These are phyloP conservation scores for Drosophila monieri DNA, from an alignment of 2,888 invertebrate species.

Conservation along the genomic window DNA sequence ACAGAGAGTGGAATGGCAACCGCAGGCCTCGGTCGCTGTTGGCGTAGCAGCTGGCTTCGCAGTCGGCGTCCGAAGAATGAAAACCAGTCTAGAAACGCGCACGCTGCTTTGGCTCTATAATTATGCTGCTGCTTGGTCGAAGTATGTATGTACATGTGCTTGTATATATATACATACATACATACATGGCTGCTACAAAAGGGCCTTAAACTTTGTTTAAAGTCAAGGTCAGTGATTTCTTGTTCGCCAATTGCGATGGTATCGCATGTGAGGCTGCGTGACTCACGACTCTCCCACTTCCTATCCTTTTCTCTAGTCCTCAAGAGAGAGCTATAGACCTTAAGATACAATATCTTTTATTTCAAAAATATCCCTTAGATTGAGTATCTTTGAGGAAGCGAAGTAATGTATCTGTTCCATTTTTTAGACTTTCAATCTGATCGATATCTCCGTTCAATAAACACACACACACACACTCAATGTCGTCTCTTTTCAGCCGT, in stretches of 20 bases:
- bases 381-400: conserved; percentile 47
- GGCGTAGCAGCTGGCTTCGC: conserved; percentile 4
- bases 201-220: conserved; percentile 82
- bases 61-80: conserved; percentile 44
- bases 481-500: conserved; percentile 13
- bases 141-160: conserved; percentile 12
- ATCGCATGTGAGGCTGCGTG: conserved; percentile 32
- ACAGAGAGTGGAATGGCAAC: conserved; percentile 36
- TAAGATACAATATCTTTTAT: not conserved
- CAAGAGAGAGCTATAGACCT: not conserved
- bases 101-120: conserved; percentile 50
- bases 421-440: conserved; percentile 49
- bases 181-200: conserved; percentile 61
- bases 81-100: conserved; percentile 73
- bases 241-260: conserved; percentile 72
- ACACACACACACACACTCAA: not conserved
- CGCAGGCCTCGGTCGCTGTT: conserved; percentile 7
- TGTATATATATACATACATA: conserved; percentile 16
- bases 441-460: conserved; percentile 51
- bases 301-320: not conserved
- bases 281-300: conserved; percentile 29
- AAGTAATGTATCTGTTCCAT: conserved; percentile 38
- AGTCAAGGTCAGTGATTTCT: conserved; percentile 82
- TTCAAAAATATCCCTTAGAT: not conserved
- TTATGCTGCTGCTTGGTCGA: conserved; percentile 35